Conservation (phyloP, 2,113 vertebrate species). For the Agapornis roseicollis region DNA sequence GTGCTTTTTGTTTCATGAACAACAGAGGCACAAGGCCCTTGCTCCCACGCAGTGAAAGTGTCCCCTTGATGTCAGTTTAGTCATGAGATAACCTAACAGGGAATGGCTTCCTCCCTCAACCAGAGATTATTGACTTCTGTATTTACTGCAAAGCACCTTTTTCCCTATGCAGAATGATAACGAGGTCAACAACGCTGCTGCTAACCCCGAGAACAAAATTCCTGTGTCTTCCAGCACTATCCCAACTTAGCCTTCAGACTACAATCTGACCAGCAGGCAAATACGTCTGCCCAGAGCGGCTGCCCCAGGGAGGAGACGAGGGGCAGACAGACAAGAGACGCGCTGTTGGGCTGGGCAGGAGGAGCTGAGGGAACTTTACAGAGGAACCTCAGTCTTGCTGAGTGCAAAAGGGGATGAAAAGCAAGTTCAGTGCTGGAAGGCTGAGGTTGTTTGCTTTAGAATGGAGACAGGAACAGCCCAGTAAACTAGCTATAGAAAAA, state of each 20-base stretch:
- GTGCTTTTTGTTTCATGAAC: background rate
- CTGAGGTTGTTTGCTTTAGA: background rate
- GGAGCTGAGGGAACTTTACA: background rate
- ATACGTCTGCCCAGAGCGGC: fast-evolving
- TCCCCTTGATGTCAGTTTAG: background rate
- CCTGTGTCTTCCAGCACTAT: background rate
- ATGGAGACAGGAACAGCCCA: background rate
- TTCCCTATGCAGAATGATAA: background rate
- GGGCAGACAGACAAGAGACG: background rate
- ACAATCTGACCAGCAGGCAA: background rate
- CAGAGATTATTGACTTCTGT: background rate
- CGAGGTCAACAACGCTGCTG: background rate
- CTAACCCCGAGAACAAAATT: background rate
- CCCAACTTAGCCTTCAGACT: background rate
- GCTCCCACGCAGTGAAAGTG: background rate
- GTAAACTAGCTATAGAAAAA: background rate
- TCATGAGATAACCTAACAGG: background rate
- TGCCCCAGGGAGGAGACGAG: background rate
- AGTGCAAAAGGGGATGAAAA: slow-evolving; percentile 4
- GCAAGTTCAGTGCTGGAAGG: background rate
- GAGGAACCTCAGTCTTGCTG: background rate
- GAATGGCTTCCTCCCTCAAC: background rate
- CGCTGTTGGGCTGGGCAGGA: fast-evolving
- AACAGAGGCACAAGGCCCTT: background rate
- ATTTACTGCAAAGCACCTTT: background rate